These are phyloP conservation scores for Mesoclemmys tuberculata DNA, from an alignment of 2,113 vertebrate genomes.

Conservation along the genomic window DNA sequence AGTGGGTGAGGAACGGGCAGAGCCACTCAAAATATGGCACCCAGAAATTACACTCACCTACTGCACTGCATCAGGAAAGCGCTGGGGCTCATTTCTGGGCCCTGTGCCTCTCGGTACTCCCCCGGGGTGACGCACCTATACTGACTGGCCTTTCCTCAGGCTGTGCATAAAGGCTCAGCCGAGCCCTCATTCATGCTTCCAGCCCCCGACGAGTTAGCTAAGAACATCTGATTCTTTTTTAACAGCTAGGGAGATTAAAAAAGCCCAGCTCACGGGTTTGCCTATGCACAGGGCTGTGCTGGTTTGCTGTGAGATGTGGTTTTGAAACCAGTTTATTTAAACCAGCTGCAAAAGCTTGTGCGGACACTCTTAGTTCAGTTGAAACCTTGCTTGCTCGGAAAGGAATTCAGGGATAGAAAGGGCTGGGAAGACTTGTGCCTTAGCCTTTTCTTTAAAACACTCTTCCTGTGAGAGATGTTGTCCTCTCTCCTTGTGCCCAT, in stretches of 20 bases:
- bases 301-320: neutral
- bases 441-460: neutral
- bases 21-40: neutral
- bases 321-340: neutral
- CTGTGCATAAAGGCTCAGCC: neutral
- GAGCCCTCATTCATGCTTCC: neutral
- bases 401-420: rapidly evolving
- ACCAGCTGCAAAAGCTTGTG: neutral
- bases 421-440: neutral
- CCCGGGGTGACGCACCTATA: neutral
- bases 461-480: neutral
- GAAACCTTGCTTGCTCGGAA: neutral
- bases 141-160: neutral
- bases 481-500: neutral
- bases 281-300: neutral
- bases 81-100: neutral
- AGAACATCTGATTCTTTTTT: neutral
- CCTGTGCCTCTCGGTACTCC: neutral
- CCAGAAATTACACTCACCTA: rapidly evolving
- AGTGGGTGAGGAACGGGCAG: neutral
- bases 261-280: neutral
- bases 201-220: neutral
- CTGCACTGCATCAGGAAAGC: rapidly evolving
- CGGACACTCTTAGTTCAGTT: neutral
- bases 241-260: neutral